These are phyloP conservation scores for Hippopotamus amphibius DNA, from an alignment of 2,113 vertebrate genomes.

Conservation along the genomic window DNA sequence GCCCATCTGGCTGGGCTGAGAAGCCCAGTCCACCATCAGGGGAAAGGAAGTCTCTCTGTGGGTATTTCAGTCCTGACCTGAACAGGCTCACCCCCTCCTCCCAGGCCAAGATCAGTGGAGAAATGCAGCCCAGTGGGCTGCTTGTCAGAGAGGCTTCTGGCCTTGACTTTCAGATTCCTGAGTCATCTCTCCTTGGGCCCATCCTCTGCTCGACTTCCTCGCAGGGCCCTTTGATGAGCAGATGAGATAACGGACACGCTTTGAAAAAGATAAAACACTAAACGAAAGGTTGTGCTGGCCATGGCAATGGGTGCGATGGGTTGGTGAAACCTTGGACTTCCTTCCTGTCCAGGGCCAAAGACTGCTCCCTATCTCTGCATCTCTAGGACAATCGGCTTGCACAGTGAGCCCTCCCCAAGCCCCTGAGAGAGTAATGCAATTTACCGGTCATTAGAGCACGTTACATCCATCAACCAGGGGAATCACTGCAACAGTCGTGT, in stretches of 20 bases:
- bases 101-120: neutral
- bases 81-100: neutral
- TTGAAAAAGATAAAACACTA: constrained; percentile 69
- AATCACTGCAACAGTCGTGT: neutral
- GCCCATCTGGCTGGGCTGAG: constrained; percentile 26
- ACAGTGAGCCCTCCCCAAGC: accelerated
- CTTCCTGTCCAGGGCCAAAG: constrained; percentile 8
- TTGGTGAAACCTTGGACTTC: constrained; percentile 12
- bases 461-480: neutral
- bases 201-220: constrained; percentile 30
- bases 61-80: neutral
- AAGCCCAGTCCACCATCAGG: neutral
- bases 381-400: neutral
- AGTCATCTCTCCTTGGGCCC: constrained; percentile 68
- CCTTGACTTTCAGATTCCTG: constrained; percentile 63
- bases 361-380: neutral
- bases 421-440: neutral
- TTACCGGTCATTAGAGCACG: accelerated
- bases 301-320: neutral
- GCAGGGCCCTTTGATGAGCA: constrained; percentile 59
- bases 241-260: constrained; percentile 42
- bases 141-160: constrained; percentile 27
- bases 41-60: constrained; percentile 22
- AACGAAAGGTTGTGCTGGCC: neutral
- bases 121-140: neutral